Evolutionary conservation across 2,888 invertebrate genomes (phyloP), one percentile per base, ranked within the genome.

Genomic region (Cheilosia variabilis): DNA sequence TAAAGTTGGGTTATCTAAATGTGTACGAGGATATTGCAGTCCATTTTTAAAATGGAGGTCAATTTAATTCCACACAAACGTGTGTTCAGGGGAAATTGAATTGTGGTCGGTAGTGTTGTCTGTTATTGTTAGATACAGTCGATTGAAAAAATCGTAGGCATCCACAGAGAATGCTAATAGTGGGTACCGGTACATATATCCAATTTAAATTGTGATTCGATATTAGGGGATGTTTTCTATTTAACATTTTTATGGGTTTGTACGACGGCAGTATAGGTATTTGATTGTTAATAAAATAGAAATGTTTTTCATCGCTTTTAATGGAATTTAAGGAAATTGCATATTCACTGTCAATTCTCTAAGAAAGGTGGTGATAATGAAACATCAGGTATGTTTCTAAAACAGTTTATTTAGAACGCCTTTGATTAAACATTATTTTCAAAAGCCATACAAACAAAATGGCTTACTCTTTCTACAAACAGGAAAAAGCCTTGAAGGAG

Each of bases 51-150:
- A 47, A 50, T 57, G 19, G 65, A 65, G 65, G 65, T 75, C 65
- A 57, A 47, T 75, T 58, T 50, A 41, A 58, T 57, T 58, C 47
- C 27, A 15, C 17, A 66, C 47, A 50, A 50, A 63, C 57, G 57
- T 31, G 9, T 19, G 45, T 53, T n/a, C 13, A 13, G 34, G 15
- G 17, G 27, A 45, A 63, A 65, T 41, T 37, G 47, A 37, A 47
- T 57, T 65, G 75, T 41, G 55, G 57, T 52, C 41, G 9, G 47
- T 24, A 4, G 34, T 19, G 43, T 27, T 37, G 68, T 10, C 27
- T 6, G 53, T 45, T 57, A 34, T 73, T 17, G 41, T 45, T 45
- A 24, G 41, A 60, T 24, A 57, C 0, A 34, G 22, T 13, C 37
- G n/a, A 27, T 60, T 24, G 19, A 47, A 53, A 53, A 53, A 27